Conservation (phyloP, 2,888 invertebrate genomes). For the Monochamus alternatus region DNA sequence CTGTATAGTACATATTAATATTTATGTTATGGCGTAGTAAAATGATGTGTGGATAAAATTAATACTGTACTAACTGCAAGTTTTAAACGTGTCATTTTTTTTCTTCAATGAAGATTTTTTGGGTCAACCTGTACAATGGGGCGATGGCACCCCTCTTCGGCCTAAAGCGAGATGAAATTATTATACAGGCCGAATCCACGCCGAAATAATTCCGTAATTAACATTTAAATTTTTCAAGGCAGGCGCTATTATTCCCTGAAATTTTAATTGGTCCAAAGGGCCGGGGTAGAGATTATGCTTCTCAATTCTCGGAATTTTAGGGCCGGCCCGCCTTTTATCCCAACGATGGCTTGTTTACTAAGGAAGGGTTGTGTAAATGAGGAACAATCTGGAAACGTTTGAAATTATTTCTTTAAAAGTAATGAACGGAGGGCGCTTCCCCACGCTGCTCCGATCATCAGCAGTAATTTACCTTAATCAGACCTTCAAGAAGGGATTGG, state of each 20-base stretch:
- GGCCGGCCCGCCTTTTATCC: slow-evolving; percentile 44
- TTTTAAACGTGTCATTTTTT: too few species aligned
- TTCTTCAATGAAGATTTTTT: too few species aligned
- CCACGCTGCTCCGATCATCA: not conserved
- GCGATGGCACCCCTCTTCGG: not conserved
- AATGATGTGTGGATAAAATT: too few species aligned
- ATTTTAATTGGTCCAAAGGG: slow-evolving; percentile 60
- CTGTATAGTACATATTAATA: too few species aligned
- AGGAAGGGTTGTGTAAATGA: slow-evolving; percentile 49
- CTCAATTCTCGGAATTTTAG: slow-evolving; percentile 51
- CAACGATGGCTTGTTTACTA: slow-evolving; percentile 53
- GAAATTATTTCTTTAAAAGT: slow-evolving; percentile 48
- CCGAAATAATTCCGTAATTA: slow-evolving; percentile 50
- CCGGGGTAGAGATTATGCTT: slow-evolving; percentile 47
- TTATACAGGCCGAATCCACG: slow-evolving; percentile 17
- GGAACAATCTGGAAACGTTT: slow-evolving; percentile 49
- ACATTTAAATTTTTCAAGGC: slow-evolving; percentile 55
- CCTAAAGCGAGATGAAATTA: slow-evolving; percentile 20
- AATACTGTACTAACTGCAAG: too few species aligned
- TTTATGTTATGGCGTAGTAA: too few species aligned
- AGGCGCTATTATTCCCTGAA: slow-evolving; percentile 53
- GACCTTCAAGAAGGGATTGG: not conserved
- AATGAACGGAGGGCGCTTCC: slow-evolving; percentile 41
- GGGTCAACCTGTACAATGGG: too few species aligned
- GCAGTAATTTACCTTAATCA: slow-evolving; percentile 29